Conservation (phyloP, 2,797 vertebrate genomes). For the Chloroceryle amazona region DNA sequence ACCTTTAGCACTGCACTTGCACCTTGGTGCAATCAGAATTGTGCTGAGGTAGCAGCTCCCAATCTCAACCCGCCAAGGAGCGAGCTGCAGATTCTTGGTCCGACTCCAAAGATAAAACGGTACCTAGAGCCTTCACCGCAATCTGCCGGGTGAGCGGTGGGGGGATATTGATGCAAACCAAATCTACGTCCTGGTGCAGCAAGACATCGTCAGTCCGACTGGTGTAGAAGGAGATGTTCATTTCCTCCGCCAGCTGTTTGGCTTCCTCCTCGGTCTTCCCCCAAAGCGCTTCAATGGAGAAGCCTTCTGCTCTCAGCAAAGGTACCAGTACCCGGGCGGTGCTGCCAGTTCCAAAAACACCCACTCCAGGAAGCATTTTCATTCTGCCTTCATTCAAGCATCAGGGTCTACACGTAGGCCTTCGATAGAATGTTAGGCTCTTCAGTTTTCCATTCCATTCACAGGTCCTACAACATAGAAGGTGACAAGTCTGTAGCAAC, state of each 20-base stretch:
- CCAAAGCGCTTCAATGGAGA: slow-evolving; percentile 94
- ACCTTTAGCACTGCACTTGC: neutral
- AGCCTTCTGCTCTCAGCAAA: slow-evolving; percentile 93
- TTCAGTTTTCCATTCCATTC: slow-evolving; percentile 8
- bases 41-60: neutral
- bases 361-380: slow-evolving; percentile 95
- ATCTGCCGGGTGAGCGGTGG: slow-evolving; percentile 95
- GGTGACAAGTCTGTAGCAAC: neutral
- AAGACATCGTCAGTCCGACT: slow-evolving; percentile 94
- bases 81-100: neutral
- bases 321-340: slow-evolving; percentile 93
- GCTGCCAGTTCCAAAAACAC: slow-evolving; percentile 96
- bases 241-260: slow-evolving; percentile 89
- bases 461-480: slow-evolving; percentile 58
- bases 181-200: slow-evolving; percentile 95
- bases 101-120: neutral
- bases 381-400: slow-evolving; percentile 53
- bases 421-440: neutral
- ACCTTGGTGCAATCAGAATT: accelerated
- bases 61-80: neutral
- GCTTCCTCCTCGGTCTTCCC: slow-evolving; percentile 96
- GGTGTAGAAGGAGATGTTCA: slow-evolving; percentile 94
- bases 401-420: slow-evolving; percentile 9
- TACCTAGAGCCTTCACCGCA: slow-evolving; percentile 97
- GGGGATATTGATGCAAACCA: slow-evolving; percentile 97